Conservation (phyloP, 2,888 invertebrate genomes). For the Drosophila mimica region DNA sequence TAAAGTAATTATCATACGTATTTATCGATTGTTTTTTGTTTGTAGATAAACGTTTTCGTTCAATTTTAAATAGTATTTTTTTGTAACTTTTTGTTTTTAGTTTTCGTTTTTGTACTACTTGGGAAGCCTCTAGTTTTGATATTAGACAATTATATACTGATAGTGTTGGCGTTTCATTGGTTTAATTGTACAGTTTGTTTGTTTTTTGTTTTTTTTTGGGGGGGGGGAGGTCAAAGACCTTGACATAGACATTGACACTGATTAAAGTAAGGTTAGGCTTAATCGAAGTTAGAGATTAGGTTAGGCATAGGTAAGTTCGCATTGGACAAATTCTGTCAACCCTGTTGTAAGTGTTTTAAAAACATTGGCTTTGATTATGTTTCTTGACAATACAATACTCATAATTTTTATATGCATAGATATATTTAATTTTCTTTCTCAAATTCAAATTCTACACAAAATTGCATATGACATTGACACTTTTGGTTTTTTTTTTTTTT, state of each 20-base stretch:
- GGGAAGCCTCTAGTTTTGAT: slow-evolving; percentile 78
- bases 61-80: slow-evolving; percentile 10
- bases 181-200: slow-evolving; percentile 49
- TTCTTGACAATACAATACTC: slow-evolving; percentile 57
- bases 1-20: slow-evolving; percentile 55
- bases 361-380: slow-evolving; percentile 76
- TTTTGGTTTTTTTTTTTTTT: slow-evolving; percentile 2
- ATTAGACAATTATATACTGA: slow-evolving; percentile 65
- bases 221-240: slow-evolving; percentile 18
- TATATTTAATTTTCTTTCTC: slow-evolving; percentile 32
- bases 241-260: slow-evolving; percentile 62
- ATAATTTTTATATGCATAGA: slow-evolving; percentile 42
- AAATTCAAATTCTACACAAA: slow-evolving; percentile 67
- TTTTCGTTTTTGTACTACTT: slow-evolving; percentile 67
- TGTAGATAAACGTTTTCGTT: slow-evolving; percentile 19
- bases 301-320: slow-evolving; percentile 53
- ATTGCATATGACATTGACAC: slow-evolving; percentile 66
- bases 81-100: slow-evolving; percentile 1
- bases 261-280: slow-evolving; percentile 54
- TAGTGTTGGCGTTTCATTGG: slow-evolving; percentile 56
- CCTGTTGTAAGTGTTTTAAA: slow-evolving; percentile 61
- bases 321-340: slow-evolving; percentile 53
- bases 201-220: too few species aligned
- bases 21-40: slow-evolving; percentile 33
- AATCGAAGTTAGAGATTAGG: slow-evolving; percentile 34